Percentiles rank a stretch among this genome's conserved stretches.
These are phyloP conservation scores for Macrophya annulata DNA, from an alignment of 2,888 invertebrate species.

Conservation along the genomic window DNA sequence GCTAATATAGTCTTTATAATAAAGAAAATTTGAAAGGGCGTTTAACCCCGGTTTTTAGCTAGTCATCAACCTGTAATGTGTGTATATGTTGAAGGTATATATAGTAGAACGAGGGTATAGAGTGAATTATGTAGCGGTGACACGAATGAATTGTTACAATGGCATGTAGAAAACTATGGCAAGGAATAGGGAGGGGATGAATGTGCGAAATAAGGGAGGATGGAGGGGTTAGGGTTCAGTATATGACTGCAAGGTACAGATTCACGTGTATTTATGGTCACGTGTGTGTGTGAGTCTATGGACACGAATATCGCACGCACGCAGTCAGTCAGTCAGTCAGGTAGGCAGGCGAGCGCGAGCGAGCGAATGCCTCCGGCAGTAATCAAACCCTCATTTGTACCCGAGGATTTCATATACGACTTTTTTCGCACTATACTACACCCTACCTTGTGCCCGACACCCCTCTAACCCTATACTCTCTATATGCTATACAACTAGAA, in stretches of 20 bases:
- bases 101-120: neutral
- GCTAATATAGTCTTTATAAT: neutral
- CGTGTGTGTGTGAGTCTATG: neutral
- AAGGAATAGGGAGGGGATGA: neutral
- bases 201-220: neutral
- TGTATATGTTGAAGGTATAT: neutral
- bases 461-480: neutral
- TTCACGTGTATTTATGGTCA: neutral
- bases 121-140: constrained; percentile 44
- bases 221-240: neutral
- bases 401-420: constrained; percentile 27
- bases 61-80: neutral
- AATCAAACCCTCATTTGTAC: constrained; percentile 53
- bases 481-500: neutral
- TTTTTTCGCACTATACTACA: constrained; percentile 26
- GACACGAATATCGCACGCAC: neutral
- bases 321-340: neutral
- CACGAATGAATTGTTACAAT: constrained; percentile 48
- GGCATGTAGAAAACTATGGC: neutral
- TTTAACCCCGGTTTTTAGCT: neutral
- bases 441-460: neutral
- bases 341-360: neutral
- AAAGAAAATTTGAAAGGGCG: neutral
- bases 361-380: constrained; percentile 28
- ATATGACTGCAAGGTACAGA: neutral